Base-by-base conservation (phyloP, 2,797 vertebrate genomes). In the Xiphorhynchus erythropygius region DNA sequence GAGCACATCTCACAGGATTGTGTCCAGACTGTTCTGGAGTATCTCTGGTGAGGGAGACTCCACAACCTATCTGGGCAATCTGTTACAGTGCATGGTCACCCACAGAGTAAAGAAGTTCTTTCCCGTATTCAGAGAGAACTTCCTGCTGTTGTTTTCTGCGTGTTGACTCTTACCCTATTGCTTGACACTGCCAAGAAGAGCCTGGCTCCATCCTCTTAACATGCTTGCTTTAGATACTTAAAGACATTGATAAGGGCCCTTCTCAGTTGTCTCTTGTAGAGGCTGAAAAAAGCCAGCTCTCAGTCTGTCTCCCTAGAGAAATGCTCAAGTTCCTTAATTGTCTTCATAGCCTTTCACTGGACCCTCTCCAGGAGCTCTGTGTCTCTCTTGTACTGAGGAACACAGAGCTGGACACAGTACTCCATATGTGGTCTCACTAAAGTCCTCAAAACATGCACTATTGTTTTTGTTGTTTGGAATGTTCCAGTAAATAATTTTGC, bases 401-500 rank as follows among this genome's bases (percentile, higher is more conserved):
- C 22, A 9, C 33, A 47, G 57, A 47, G 53, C 39, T 47, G 46
- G 47, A 73, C 22, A 17, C 9, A 28, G 33, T 9, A 24, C 15
- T 71, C 33, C 30, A 35, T 15, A 17, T 65, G 12, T 0, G 0
- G 8, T 39, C 18, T 84, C 33, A 52, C 7, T 35, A 33, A 71
- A 69, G 55, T 49, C 42, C 30, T 90, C 30, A 84, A 85, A 74
- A 30, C 23, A 9, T 27, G 13, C 32, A 14, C 37, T 63, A 10
- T 13, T 2, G 9, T 84, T 84, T 68, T 82, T 63, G 18, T 67
- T 63, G 23, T 70, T 37, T 81, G 56, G n/a, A 65, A 39, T 62
- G 63, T 62, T 68, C 75, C 64, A 71, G 49, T 62, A 67, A 85
- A 73, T 53, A 70, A 35, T 92, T 87, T 90, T 87, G 14, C 35